Percentiles rank a stretch among this genome's conserved stretches.
phyloP scores from a whole-genome alignment of 2,888 invertebrate species.

The Aspidiotus rigidus region DNA sequence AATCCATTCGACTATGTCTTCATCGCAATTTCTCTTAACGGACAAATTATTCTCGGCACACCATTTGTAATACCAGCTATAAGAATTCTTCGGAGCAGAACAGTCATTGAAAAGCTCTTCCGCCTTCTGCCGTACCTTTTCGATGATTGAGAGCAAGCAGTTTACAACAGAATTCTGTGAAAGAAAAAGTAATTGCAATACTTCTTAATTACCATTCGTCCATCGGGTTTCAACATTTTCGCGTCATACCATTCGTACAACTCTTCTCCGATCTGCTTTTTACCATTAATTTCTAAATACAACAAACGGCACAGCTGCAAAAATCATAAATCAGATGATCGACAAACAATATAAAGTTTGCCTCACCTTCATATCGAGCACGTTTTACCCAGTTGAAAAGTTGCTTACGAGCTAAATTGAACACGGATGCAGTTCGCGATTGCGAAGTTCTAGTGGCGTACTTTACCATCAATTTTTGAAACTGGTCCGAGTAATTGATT shows the following conservation, averaged over 20 bases:
- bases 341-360: too few relatives aligned
- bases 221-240: constrained; percentile 8
- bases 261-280: not conserved
- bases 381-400: constrained; percentile 21
- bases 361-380: constrained; percentile 7
- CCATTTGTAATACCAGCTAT: constrained; percentile 24
- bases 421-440: constrained; percentile 16
- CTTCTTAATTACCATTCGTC: not conserved
- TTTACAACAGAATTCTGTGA: too few relatives aligned
- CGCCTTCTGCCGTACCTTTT: constrained; percentile 20
- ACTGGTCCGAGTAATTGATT: constrained; percentile 19
- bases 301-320: not conserved
- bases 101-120: constrained; percentile 4
- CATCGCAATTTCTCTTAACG: constrained; percentile 15
- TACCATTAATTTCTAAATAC: not conserved
- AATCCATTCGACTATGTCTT: constrained; percentile 23
- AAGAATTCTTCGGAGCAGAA: not conserved
- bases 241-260: constrained; percentile 15
- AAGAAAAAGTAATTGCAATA: too few relatives aligned
- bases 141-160: not conserved
- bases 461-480: constrained; percentile 22
- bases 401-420: constrained; percentile 22
- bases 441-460: constrained; percentile 19
- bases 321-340: not conserved
- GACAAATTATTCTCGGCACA: constrained; percentile 6